Base-by-base conservation (phyloP, 2,888 invertebrate genomes). In the Beris morrisii region DNA sequence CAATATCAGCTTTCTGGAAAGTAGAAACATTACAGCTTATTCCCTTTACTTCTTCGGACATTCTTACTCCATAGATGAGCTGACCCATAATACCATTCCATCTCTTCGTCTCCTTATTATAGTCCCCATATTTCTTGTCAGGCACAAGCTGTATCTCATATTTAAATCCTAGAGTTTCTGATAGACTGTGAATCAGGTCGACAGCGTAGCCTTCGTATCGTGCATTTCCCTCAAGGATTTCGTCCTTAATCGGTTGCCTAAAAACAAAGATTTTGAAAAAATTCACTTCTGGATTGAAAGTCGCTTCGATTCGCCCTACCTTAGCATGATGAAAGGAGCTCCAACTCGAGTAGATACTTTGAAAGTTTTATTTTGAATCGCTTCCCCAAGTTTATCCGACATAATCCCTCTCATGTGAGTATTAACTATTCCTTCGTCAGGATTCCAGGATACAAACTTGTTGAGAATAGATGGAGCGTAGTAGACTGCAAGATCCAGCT, bases 1-100 rank as follows among this genome's bases (percentile, higher is more conserved):
- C 95, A 72, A 97, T 83, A 78, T 95, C 93, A 13, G 93, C 93
- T 85, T 89, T 89, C 93, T 93, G 83, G 59, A 86, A 83, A 69
- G 13, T 31, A 9, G 13, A 31, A 11, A 55, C 12, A 44, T 44
- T 43, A 13, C 4, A 57, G 15, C 43, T n/a, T 43, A 44, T 5
- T 11, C 4, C 48, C 12, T n/a, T 48, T 48, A 48, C 9, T 48
- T 48, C 1, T 12, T 11, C 12, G 32, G 6, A 2, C 1, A 4
- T 31, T 76, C 66, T 43, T 66, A 70, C 72, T 65, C 68, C 64
- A 22, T 72, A 70, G 6, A 71, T 58, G 1, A 72, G 53, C 46
- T 72, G 70, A 44, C 68, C 67, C 13, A 73, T 70, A n/a, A 73
- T 66, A 9, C 73, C 73, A 65, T 73, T 70, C 73, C 73, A 73